Percentiles rank a stretch among this genome's conserved stretches.
Evolutionary conservation across 2,888 invertebrate species (phyloP).

Genomic region (Monopis laevigella): DNA sequence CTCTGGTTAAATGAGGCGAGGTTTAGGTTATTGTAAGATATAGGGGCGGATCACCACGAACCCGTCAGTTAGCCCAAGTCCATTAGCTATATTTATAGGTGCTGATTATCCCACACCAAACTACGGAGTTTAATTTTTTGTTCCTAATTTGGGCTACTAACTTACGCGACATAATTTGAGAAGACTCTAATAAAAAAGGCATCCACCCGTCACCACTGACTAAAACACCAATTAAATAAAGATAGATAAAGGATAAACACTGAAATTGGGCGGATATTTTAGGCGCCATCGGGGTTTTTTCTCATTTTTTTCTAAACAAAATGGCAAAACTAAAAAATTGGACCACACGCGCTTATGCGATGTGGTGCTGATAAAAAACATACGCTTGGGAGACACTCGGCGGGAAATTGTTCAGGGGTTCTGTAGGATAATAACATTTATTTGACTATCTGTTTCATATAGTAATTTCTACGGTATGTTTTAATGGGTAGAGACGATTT

Average conservation of each 20-base stretch:
- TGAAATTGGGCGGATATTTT: conserved; percentile 23
- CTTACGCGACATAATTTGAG: not conserved
- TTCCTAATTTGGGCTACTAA: not conserved
- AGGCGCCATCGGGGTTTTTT: conserved; percentile 33
- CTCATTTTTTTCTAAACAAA: not conserved
- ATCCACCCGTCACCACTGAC: conserved; percentile 1
- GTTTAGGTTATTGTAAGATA: too few relatives aligned
- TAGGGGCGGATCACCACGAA: too few relatives aligned
- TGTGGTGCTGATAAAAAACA: conserved; percentile 1
- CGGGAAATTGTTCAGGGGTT: conserved; percentile 1
- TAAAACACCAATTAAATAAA: conserved; percentile 50
- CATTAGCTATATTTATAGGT: too few relatives aligned
- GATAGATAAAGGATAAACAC: conserved; percentile 30
- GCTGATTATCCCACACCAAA: too few relatives aligned
- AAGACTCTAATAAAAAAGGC: not conserved
- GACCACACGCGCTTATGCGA: conserved; percentile 9
- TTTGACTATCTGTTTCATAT: not conserved
- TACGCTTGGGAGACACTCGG: not conserved
- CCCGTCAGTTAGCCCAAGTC: too few relatives aligned
- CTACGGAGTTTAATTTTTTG: too few relatives aligned
- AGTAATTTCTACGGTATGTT: too few relatives aligned
- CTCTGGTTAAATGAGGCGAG: too few relatives aligned
- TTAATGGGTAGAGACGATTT: too few relatives aligned
- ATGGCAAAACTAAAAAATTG: not conserved
- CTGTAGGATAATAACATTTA: not conserved